Evolutionary conservation across 2,113 vertebrate genomes (phyloP), one percentile per base, ranked within the genome.

Genomic region (Shinisaurus crocodilurus): DNA sequence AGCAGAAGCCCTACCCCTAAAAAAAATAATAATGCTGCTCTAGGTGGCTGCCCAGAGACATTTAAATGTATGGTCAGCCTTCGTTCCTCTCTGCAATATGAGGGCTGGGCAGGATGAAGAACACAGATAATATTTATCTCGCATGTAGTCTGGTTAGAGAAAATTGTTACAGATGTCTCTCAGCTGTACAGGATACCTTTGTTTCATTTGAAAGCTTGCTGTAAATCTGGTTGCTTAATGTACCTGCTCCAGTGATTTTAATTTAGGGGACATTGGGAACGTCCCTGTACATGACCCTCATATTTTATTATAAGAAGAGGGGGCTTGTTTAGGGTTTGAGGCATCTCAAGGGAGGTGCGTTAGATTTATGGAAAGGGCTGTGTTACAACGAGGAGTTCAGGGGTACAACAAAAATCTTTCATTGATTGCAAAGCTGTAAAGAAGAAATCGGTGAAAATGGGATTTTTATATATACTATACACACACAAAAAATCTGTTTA

Each of bases 121-220:
- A 29, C 9, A 63, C 23, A 88, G 75, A 82, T 88, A 92, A 91
- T 90, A 95, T 95, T 95, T 93, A 95, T 95, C 94, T 95, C 92
- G 91, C 88, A 1, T 91, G 90, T 89, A 92, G 88, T n/a, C 85
- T 9, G 20, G 91, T 83, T 89, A 93, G 91, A 92, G 75, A 94
- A 96, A 96, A 94, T 92, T 89, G 94, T 92, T 92, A 72, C 96
- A 96, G 95, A 93, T 96, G 95, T 86, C 82, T 91, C 90, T 54
- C 94, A 94, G 95, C 94, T 95, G 95, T 91, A 79, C 92, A 82
- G 90, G 92, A 94, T 91, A 95, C 94, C 94, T 94, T 93, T 91
- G 89, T 90, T 96, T 94, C 93, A 94, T 92, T 94, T 92, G 93
- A 95, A 43, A 95, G 92, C 91, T 86, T 92, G 91, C 90, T 89